These are phyloP conservation scores for Bubo blakistoni DNA, from an alignment of 2,113 vertebrate species.

Conservation along the genomic window DNA sequence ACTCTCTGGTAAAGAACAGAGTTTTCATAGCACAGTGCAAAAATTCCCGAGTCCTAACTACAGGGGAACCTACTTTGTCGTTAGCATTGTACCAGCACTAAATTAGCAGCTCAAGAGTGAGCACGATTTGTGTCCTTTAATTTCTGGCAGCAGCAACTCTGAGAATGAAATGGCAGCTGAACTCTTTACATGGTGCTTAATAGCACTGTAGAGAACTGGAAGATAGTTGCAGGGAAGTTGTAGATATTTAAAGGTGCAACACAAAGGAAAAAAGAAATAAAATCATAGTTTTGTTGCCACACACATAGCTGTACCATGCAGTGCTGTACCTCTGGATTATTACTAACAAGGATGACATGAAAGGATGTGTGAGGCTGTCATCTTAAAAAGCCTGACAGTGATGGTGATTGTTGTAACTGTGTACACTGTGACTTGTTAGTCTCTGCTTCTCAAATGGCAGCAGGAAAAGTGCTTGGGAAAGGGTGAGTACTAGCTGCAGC, in stretches of 20 bases:
- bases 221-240: background rate
- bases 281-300: background rate
- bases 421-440: background rate
- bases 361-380: slow-evolving; percentile 13
- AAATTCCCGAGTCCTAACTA: background rate
- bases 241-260: background rate
- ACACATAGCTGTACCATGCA: background rate
- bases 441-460: slow-evolving; percentile 15
- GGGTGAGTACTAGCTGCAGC: background rate
- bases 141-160: background rate
- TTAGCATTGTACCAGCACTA: background rate
- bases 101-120: background rate
- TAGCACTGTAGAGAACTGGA: background rate
- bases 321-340: background rate
- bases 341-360: slow-evolving; percentile 34
- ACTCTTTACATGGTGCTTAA: background rate
- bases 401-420: background rate
- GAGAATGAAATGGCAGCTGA: slow-evolving; percentile 1
- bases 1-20: background rate
- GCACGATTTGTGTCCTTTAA: background rate
- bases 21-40: background rate
- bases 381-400: background rate
- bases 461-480: background rate
- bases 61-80: background rate
- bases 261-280: background rate